Evolutionary conservation across 1,140 invertebrate genomes (phyloP).

Genomic region (Ooceraea biroi): DNA sequence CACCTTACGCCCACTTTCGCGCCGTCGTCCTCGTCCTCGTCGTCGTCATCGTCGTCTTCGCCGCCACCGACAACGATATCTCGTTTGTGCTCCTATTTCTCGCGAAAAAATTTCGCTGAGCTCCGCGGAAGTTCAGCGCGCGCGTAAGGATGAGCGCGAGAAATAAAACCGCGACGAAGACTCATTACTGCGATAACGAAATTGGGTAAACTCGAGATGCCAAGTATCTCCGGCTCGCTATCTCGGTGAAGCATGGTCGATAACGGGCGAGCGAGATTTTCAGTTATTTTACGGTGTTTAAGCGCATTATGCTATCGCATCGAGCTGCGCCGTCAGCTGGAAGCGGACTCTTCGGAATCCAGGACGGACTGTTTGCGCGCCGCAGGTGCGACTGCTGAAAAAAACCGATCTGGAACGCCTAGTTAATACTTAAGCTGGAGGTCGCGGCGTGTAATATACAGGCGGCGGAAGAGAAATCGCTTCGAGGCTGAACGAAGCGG

Average conservation of each 20-base stretch:
- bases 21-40: slow-evolving; percentile 1
- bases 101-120: slow-evolving; percentile 50
- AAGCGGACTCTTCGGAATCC: slow-evolving; percentile 6
- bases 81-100: slow-evolving; percentile 43
- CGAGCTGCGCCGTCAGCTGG: slow-evolving; percentile 6
- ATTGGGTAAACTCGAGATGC: slow-evolving; percentile 52
- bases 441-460: not conserved
- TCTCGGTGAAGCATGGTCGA: slow-evolving; percentile 43
- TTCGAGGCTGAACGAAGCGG: not conserved
- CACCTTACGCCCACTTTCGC: slow-evolving; percentile 17
- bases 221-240: slow-evolving; percentile 14
- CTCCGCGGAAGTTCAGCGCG: slow-evolving; percentile 26
- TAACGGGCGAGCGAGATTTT: slow-evolving; percentile 32
- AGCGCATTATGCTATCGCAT: slow-evolving; percentile 28
- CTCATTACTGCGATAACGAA: slow-evolving; percentile 55
- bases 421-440: not conserved
- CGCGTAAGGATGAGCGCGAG: slow-evolving; percentile 5
- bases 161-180: slow-evolving; percentile 39
- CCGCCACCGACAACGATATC: slow-evolving; percentile 30
- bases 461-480: not conserved
- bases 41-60: not conserved
- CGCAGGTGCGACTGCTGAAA: not conserved
- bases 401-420: not conserved
- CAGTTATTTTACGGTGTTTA: slow-evolving; percentile 11
- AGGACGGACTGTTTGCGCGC: not conserved